Conservation (phyloP, 2,888 invertebrate species). For the Nomada hirtipes region DNA sequence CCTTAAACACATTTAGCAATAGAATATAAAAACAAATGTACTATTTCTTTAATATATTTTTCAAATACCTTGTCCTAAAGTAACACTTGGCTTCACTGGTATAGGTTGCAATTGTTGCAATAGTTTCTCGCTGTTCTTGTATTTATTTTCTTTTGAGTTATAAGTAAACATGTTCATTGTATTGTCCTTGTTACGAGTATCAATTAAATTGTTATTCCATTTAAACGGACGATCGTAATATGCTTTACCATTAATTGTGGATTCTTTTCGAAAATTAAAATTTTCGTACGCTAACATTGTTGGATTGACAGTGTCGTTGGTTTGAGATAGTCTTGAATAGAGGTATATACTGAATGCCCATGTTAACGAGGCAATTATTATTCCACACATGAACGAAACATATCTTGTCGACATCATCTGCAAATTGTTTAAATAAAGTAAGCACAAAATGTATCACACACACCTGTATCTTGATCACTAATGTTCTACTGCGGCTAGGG, state of each 20-base stretch:
- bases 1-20: not conserved
- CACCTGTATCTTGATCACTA: not conserved
- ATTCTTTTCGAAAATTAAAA: conserved; percentile 74
- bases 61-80: conserved; percentile 78
- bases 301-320: conserved; percentile 75
- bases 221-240: conserved; percentile 54
- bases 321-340: conserved; percentile 87
- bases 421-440: conserved; percentile 30
- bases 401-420: conserved; percentile 82
- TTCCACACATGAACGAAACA: conserved; percentile 89
- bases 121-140: conserved; percentile 84
- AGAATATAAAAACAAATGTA: not conserved
- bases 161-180: conserved; percentile 62
- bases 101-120: conserved; percentile 84
- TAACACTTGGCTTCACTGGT: conserved; percentile 77
- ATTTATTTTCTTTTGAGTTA: conserved; percentile 73
- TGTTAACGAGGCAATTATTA: conserved; percentile 90
- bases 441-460: not conserved
- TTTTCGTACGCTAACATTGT: conserved; percentile 82
- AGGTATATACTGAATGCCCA: conserved; percentile 91
- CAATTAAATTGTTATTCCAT: conserved; percentile 63
- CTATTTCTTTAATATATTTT: not conserved
- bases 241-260: conserved; percentile 69
- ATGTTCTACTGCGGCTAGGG: not conserved
- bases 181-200: conserved; percentile 53